These are phyloP conservation scores for Huso huso DNA, from an alignment of 2,797 vertebrate species.

Conservation along the genomic window DNA sequence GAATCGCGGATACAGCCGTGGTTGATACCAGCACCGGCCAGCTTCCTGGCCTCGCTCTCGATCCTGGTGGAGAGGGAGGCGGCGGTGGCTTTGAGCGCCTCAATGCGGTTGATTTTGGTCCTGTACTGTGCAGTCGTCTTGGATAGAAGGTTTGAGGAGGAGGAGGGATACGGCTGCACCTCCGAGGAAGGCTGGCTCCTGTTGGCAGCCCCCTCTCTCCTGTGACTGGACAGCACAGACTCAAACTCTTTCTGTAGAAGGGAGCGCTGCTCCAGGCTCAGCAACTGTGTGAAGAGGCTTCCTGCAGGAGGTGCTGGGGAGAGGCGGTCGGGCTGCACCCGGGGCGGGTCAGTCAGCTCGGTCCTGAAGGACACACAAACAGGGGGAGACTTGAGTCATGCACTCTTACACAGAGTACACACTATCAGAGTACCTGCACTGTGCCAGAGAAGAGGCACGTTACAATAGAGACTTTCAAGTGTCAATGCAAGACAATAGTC, in stretches of 20 bases:
- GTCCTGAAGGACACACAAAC: slow-evolving; percentile 46
- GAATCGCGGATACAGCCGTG: slow-evolving; percentile 53
- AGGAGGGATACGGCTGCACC: slow-evolving; percentile 40
- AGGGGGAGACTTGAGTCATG: neutral
- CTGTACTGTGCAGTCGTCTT: slow-evolving; percentile 43
- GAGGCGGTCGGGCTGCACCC: slow-evolving; percentile 58
- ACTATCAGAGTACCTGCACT: no score
- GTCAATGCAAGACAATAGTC: no score
- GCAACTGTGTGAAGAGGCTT: slow-evolving; percentile 66
- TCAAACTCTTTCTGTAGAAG: slow-evolving; percentile 55
- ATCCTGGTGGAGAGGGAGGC: slow-evolving; percentile 83
- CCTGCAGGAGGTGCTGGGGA: slow-evolving; percentile 42
- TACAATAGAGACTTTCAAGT: no score
- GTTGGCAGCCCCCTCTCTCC: slow-evolving; percentile 25
- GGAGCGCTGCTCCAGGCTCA: slow-evolving; percentile 60
- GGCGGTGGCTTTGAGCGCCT: slow-evolving; percentile 89
- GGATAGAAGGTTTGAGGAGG: slow-evolving; percentile 35
- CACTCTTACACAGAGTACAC: neutral
- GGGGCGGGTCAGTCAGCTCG: slow-evolving; percentile 57
- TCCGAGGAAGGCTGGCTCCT: slow-evolving; percentile 30
- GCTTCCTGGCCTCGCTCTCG: slow-evolving; percentile 81
- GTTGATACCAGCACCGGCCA: slow-evolving; percentile 70
- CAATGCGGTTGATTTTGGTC: slow-evolving; percentile 77
- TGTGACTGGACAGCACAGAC: slow-evolving; percentile 30
- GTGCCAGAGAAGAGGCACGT: no score